These are phyloP conservation scores for Polydrusus cervinus DNA, from an alignment of 2,888 invertebrate species.

Conservation along the genomic window DNA sequence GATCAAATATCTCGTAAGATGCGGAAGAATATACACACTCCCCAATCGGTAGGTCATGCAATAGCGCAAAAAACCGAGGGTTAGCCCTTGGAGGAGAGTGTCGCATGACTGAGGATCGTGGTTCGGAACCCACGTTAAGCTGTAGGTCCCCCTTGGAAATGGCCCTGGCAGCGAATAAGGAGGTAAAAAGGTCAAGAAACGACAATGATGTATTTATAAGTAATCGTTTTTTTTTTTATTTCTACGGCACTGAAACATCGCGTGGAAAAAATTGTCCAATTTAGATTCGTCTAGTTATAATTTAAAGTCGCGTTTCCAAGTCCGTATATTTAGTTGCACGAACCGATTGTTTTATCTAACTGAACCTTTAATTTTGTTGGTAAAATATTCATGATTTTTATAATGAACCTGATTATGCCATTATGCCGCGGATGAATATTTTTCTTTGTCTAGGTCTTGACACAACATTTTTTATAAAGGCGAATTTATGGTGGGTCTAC, in stretches of 20 bases:
- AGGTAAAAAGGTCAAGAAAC: too few relatives aligned
- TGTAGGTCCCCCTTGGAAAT: too few relatives aligned
- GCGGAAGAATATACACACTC: too few relatives aligned
- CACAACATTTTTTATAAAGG: neutral
- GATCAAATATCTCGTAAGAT: too few relatives aligned
- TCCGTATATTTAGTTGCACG: conserved; percentile 37
- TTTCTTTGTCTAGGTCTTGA: conserved; percentile 18
- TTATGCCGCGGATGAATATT: conserved; percentile 33
- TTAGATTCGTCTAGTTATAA: conserved; percentile 41
- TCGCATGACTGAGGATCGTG: too few relatives aligned
- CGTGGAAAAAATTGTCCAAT: conserved; percentile 41
- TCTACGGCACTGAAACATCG: conserved; percentile 22
- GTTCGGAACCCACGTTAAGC: too few relatives aligned
- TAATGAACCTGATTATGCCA: conserved; percentile 40
- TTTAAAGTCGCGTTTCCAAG: conserved; percentile 31
- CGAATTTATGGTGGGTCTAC: neutral
- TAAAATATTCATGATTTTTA: conserved; percentile 40
- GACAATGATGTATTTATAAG: too few relatives aligned
- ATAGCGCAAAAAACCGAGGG: too few relatives aligned
- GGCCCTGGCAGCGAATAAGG: too few relatives aligned
- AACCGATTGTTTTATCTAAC: conserved; percentile 47
- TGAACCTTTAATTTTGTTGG: conserved; percentile 36
- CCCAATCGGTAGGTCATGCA: too few relatives aligned
- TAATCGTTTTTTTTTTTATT: neutral
- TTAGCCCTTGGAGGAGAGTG: too few relatives aligned